Evolutionary conservation across 1,140 invertebrate species (phyloP).

Genomic region (Microplitis mediator): DNA sequence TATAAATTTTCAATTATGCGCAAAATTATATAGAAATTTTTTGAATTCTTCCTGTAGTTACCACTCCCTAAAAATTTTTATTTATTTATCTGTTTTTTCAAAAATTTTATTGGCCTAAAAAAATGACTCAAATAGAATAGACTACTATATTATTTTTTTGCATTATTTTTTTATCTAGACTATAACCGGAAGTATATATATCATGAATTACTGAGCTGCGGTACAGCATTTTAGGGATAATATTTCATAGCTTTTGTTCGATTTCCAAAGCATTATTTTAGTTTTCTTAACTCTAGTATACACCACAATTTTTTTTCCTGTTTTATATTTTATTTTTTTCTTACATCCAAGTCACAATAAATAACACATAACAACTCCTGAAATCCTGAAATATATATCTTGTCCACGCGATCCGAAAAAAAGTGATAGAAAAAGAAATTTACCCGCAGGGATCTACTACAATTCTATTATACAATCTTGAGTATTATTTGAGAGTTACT

Average conservation of each 20-base stretch:
- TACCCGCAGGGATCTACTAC: neutral
- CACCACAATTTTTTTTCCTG: slow-evolving; percentile 51
- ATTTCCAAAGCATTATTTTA: slow-evolving; percentile 62
- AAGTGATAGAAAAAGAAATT: neutral
- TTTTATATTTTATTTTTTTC: neutral
- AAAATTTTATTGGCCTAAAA: neutral
- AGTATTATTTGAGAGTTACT: neutral
- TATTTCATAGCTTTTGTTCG: slow-evolving; percentile 63
- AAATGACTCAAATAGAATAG: neutral
- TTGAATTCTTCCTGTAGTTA: too few relatives aligned
- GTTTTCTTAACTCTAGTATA: slow-evolving; percentile 47
- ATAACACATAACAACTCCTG: too few relatives aligned
- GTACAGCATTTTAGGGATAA: slow-evolving; percentile 45
- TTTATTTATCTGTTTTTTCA: too few relatives aligned
- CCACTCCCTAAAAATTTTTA: too few relatives aligned
- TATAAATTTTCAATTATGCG: too few relatives aligned
- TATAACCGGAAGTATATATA: slow-evolving; percentile 42
- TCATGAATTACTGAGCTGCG: slow-evolving; percentile 55
- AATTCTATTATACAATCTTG: neutral
- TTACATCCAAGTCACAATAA: neutral
- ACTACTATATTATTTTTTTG: neutral
- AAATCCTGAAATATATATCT: too few relatives aligned
- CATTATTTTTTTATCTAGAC: neutral
- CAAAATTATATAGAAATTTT: too few relatives aligned
- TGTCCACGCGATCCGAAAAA: too few relatives aligned